phyloP scores from a whole-genome alignment of 2,888 invertebrate genomes.

The Automeris io region DNA sequence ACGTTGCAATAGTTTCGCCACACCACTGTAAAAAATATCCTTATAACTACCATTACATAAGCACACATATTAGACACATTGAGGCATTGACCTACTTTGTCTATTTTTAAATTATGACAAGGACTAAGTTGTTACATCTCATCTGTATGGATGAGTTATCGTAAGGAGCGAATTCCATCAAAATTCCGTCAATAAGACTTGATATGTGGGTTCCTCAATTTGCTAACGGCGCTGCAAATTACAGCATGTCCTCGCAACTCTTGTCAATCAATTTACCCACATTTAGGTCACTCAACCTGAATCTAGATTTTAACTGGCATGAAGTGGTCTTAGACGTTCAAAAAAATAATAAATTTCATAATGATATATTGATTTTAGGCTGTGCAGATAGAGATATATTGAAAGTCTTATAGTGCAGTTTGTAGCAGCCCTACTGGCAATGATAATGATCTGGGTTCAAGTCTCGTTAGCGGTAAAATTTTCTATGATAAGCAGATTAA shows the following conservation, averaged over 20 bases:
- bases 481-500: too few species aligned
- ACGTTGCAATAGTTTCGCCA: too few species aligned
- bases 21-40: too few species aligned
- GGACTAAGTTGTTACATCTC: constrained; percentile 11
- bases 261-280: constrained; percentile 61
- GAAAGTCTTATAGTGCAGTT: too few species aligned
- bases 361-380: too few species aligned
- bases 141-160: constrained; percentile 36
- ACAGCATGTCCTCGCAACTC: constrained; percentile 47
- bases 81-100: constrained; percentile 4
- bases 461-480: too few species aligned
- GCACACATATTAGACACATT: too few species aligned
- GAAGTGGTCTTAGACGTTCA: background rate
- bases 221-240: constrained; percentile 42
- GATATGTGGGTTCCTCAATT: constrained; percentile 69
- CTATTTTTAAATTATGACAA: background rate
- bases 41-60: too few species aligned
- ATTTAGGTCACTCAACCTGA: constrained; percentile 51
- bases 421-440: too few species aligned
- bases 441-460: too few species aligned
- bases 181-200: constrained; percentile 51
- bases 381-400: too few species aligned
- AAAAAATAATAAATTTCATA: too few species aligned
- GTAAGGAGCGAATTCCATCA: constrained; percentile 49
- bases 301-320: constrained; percentile 1